Evolutionary conservation across 2,113 vertebrate genomes (phyloP), one percentile per base, ranked within the genome.

Genomic region (Epinephelus cyanopodus): DNA sequence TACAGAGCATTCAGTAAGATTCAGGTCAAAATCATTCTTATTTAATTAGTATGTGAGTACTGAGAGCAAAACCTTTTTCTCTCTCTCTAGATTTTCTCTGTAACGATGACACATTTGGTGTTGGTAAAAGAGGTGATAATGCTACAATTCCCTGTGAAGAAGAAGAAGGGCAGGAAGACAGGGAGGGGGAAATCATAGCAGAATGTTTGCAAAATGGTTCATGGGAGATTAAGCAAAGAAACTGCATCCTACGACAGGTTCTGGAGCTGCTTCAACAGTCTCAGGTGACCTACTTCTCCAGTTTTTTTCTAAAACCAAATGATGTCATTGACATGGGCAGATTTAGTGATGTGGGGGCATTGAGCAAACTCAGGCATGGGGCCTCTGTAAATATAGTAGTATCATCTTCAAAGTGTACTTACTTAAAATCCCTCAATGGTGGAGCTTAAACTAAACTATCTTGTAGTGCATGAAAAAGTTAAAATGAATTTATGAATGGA

Each of bases 181-280:
- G 61, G 7, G 70, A 27, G 6, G 92, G 92, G 37, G 0, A 47
- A 6, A 64, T 0, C 18, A 81, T 9, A n/a, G 86, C 75, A 19
- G 27, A 63, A 64, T 93, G 87, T 69, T 8, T 0, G 3, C 1
- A 0, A 2, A 19, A 2, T 56, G 0, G 57, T 3, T 0, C 0
- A 0, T 92, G 89, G 86, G 19, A 8, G 5, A 2, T 1, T 25
- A 52, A 4, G 15, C 48, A 50, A 45, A 0, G 89, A 29, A 79
- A 13, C 53, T 94, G 90, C 42, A 21, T 87, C 58, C 62, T 89
- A 0, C 0, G 0, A 39, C 5, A 0, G 0, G 33, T 94, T 39
- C 1, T 50, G 6, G 4, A 76, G 0, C 84, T 93, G 37, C 64
- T 89, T 0, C 0, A 2, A 0, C 47, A 74, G 60, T 91, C 92